Evolutionary conservation across 2,797 vertebrate genomes (phyloP).

Genomic region (Catamblyrhynchus diadema): DNA sequence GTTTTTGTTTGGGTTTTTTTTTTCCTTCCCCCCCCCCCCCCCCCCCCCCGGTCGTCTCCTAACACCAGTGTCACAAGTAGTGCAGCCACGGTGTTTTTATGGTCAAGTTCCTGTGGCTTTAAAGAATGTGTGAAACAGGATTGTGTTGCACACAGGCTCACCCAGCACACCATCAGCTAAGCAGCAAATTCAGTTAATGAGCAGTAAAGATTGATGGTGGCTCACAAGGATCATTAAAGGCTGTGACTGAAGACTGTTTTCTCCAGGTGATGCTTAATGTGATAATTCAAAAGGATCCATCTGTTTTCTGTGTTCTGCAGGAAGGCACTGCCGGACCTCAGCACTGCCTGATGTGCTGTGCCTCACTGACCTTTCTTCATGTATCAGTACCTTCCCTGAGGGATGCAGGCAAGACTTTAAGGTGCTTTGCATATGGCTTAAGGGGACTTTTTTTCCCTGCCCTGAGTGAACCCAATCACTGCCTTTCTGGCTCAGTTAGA

Average conservation of each 20-base stretch:
- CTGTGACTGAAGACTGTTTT: background rate
- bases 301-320: rapidly evolving
- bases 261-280: background rate
- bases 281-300: background rate
- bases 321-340: rapidly evolving
- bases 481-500: background rate
- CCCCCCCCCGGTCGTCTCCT: too few species aligned
- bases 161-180: background rate
- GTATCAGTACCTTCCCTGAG: background rate
- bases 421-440: background rate
- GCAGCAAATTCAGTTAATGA: background rate
- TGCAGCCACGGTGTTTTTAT: background rate
- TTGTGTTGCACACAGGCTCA: background rate
- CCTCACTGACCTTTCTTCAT: background rate
- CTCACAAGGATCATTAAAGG: background rate
- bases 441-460: background rate
- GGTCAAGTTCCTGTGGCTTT: background rate
- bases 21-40: too few species aligned
- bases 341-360: background rate
- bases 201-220: background rate
- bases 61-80: background rate
- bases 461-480: rapidly evolving
- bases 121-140: background rate
- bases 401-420: background rate
- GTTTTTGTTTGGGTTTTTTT: background rate